Conservation (phyloP, 2,888 invertebrate species). For the Platerodrilus igneus region DNA sequence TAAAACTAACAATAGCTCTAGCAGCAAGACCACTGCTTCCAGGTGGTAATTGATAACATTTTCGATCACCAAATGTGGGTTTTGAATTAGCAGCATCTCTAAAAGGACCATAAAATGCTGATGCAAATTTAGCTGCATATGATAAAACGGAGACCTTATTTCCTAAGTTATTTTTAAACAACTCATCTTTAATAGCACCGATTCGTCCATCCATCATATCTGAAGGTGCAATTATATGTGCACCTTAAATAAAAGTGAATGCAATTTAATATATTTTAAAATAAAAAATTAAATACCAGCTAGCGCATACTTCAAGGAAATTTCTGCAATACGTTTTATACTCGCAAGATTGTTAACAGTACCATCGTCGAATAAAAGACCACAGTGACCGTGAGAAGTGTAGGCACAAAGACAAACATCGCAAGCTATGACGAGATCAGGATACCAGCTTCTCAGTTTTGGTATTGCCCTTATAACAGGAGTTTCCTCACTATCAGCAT, state of each 20-base stretch:
- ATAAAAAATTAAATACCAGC: constrained; percentile 58
- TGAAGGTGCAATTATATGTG: constrained; percentile 84
- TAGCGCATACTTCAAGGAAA: constrained; percentile 80
- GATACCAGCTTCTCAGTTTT: constrained; percentile 68
- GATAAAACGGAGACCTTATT: constrained; percentile 81
- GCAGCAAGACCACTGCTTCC: constrained; percentile 80
- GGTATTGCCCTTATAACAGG: constrained; percentile 81
- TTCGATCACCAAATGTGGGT: constrained; percentile 85
- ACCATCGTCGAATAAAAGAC: constrained; percentile 67
- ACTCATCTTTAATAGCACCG: constrained; percentile 73
- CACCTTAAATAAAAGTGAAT: constrained; percentile 54
- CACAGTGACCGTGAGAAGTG: constrained; percentile 91
- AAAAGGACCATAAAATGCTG: constrained; percentile 94
- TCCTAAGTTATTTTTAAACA: constrained; percentile 62
- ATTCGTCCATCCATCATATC: constrained; percentile 97
- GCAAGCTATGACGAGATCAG: constrained; percentile 78
- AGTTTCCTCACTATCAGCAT: constrained; percentile 74
- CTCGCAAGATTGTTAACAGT: constrained; percentile 75
- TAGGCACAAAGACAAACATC: constrained; percentile 97
- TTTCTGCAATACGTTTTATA: constrained; percentile 75
- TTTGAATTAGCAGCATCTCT: constrained; percentile 91
- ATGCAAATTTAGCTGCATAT: constrained; percentile 94
- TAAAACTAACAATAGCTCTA: constrained; percentile 69
- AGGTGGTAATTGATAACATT: constrained; percentile 87
- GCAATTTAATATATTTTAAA: neutral